A percentile compares a stretch with the other conserved stretches of the same genome.
phyloP scores from a whole-genome alignment of 1,140 invertebrate species.

The Drosophila willistoni region DNA sequence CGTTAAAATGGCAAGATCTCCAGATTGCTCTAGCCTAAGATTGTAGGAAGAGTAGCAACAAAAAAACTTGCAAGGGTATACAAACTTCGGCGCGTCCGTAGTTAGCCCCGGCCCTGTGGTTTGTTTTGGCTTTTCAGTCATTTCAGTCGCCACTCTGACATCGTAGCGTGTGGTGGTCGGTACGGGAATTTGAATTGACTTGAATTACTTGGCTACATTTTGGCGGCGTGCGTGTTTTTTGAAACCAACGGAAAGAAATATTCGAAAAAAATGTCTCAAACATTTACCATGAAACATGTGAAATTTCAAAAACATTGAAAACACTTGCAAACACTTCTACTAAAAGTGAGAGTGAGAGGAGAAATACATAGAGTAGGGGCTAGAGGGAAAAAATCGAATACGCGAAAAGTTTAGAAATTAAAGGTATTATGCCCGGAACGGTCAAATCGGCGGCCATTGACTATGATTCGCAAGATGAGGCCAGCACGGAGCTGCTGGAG shows the following conservation, averaged over 20 bases:
- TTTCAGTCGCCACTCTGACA: slow-evolving; percentile 59
- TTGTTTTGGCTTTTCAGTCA: slow-evolving; percentile 3
- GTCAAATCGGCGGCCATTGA: slow-evolving; percentile 47
- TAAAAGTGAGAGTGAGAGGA: too few species aligned
- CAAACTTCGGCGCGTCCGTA: too few species aligned
- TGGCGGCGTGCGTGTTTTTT: slow-evolving; percentile 36
- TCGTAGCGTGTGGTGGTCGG: slow-evolving; percentile 48
- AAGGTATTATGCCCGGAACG: slow-evolving; percentile 8
- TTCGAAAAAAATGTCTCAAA: not conserved
- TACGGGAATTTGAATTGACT: slow-evolving; percentile 3
- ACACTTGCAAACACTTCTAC: not conserved
- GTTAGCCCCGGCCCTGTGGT: too few species aligned
- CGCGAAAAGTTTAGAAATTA: not conserved
- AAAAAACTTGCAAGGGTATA: too few species aligned
- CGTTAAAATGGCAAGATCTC: too few species aligned
- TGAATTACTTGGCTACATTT: not conserved
- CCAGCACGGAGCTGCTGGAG: slow-evolving; percentile 75
- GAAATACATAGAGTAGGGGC: not conserved
- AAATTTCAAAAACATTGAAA: slow-evolving; percentile 7
- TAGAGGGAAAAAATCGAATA: not conserved
- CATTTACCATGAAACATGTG: not conserved
- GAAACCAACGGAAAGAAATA: not conserved
- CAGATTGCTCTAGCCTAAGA: too few species aligned
- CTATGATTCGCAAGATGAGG: slow-evolving; percentile 76
- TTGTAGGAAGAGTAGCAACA: too few species aligned